Evolutionary conservation across 1,140 invertebrate species (phyloP).

Genomic region (Calephelis nemesis): DNA sequence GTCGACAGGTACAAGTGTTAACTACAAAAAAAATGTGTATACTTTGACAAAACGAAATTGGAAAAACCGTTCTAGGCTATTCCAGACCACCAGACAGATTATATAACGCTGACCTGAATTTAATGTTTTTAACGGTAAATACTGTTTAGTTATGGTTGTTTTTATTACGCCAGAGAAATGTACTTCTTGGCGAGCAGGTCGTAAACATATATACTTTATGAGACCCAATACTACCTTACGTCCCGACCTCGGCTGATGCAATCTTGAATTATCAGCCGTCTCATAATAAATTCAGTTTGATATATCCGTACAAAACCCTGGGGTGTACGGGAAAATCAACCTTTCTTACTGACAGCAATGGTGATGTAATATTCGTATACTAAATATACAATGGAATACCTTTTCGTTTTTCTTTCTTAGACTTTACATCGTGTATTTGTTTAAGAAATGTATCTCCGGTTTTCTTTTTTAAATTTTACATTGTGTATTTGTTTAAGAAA

Average conservation of each 20-base stretch:
- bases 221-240: slow-evolving; percentile 29
- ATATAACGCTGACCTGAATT: no score
- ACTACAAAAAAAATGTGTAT: no score
- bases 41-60: no score
- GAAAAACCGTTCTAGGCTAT: no score
- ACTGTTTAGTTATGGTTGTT: slow-evolving; percentile 24
- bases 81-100: no score
- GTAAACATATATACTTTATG: slow-evolving; percentile 46
- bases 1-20: no score
- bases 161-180: slow-evolving; percentile 38
- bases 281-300: slow-evolving; percentile 40
- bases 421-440: no score
- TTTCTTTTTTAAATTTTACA: no score
- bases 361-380: slow-evolving; percentile 12
- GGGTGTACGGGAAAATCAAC: slow-evolving; percentile 25
- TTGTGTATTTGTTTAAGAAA: no score
- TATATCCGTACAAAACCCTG: slow-evolving; percentile 26
- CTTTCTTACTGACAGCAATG: slow-evolving; percentile 9
- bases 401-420: no score
- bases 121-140: slow-evolving; percentile 10
- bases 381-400: not conserved
- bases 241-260: slow-evolving; percentile 29
- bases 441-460: no score
- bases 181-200: slow-evolving; percentile 31
- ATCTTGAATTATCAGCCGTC: slow-evolving; percentile 25